Base-by-base conservation (phyloP, 2,113 vertebrate species). In the Cochlearius cochlearius region DNA sequence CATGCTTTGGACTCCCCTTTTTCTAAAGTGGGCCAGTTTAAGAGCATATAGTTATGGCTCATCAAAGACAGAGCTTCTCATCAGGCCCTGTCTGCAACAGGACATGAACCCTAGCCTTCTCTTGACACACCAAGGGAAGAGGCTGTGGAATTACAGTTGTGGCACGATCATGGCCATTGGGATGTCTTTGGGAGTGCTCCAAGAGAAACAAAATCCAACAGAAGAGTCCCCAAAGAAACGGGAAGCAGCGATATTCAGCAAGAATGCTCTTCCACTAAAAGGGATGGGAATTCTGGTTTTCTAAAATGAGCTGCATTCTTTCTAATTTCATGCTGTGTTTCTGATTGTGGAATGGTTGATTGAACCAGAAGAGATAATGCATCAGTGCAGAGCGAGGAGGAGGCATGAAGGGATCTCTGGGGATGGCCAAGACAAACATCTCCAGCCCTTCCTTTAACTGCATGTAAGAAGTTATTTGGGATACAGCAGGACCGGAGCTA, bases 151-250 rank as follows among this genome's bases (percentile, higher is more conserved):
- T 19, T 41, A 23, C 34, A 62, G 3, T 12, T 83, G 22, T 66
- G 29, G 26, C 3, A 3, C 0, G 1, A 66, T 32, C 58, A 45
- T 18, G 73, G 50, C 30, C 66, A 43, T 27, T 5, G 2, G 9
- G 5, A 29, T 76, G 25, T 66, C 55, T 73, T 56, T 69, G 59
- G 50, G 41, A 86, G 58, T 41, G 32, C 41, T 94, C 36, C 60
- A n/a, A 62, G 52, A 34, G 55, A 78, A 86, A 47, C 20, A 62
- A 20, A 78, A 75, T 6, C 19, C 60, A 45, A 34, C 2, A 66
- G 29, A 73, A 73, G 36, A 49, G 27, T 86, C 39, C 27, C 27
- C 32, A 62, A 88, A 72, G 7, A 80, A 76, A 69, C 21, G 17
- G 15, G 59, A 82, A 83, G 27, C 12, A 49, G 27, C 0, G 0